A percentile compares a stretch with the other conserved stretches of the same genome.
These are phyloP conservation scores for Ecdyonurus torrentis DNA, from an alignment of 2,888 invertebrate species.

Conservation along the genomic window DNA sequence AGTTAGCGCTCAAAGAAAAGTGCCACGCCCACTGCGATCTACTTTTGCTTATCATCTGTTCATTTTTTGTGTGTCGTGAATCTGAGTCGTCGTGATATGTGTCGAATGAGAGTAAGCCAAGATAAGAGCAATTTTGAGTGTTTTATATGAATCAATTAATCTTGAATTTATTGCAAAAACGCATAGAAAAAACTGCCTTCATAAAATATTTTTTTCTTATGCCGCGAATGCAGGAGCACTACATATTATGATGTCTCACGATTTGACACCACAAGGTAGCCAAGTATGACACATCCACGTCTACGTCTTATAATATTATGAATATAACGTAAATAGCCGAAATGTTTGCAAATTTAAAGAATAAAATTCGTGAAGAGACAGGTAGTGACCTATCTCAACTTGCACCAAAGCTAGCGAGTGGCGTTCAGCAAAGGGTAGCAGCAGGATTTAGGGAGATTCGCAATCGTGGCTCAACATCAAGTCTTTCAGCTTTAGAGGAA, in stretches of 20 bases:
- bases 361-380: constrained; percentile 78
- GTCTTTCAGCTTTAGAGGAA: neutral
- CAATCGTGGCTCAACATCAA: constrained; percentile 8
- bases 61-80: neutral
- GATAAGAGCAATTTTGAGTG: no score
- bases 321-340: neutral
- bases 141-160: no score
- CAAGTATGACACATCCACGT: neutral
- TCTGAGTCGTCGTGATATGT: neutral
- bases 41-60: neutral
- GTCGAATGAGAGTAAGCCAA: neutral
- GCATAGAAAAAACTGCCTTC: no score
- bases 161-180: no score
- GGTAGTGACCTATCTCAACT: constrained; percentile 50
- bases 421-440: neutral
- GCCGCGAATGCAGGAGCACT: neutral
- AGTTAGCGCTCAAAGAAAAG: neutral
- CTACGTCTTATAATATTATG: neutral
- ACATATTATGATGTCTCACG: neutral
- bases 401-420: constrained; percentile 9
- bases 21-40: neutral
- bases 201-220: no score
- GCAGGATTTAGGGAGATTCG: neutral
- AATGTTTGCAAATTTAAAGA: constrained; percentile 79
- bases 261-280: no score